phyloP scores from a whole-genome alignment of 2,797 vertebrate species.

The Aphelocoma californica region DNA sequence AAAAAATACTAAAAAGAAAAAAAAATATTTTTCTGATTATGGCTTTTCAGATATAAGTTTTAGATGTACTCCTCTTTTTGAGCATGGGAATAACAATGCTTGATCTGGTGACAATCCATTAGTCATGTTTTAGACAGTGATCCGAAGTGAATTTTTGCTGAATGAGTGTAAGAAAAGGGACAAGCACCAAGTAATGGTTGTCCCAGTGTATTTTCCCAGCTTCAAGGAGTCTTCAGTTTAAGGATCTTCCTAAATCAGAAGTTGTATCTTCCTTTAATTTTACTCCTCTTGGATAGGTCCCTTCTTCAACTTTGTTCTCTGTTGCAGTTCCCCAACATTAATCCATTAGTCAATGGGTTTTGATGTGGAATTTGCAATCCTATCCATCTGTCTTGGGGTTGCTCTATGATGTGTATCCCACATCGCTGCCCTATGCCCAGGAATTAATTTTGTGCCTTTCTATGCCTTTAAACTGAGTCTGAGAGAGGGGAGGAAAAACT shows the following conservation, averaged over 20 bases:
- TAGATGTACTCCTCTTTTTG: neutral
- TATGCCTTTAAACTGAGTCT: too few species aligned
- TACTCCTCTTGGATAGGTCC: neutral
- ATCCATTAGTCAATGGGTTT: neutral
- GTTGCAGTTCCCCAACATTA: neutral
- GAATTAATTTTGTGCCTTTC: too few species aligned
- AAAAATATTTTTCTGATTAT: neutral
- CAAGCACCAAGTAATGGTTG: neutral
- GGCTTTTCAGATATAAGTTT: neutral
- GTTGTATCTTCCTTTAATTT: neutral
- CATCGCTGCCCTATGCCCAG: too few species aligned
- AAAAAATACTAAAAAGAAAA: neutral
- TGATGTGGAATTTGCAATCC: neutral
- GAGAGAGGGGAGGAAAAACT: too few species aligned
- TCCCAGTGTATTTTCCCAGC: neutral
- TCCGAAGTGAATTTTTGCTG: neutral
- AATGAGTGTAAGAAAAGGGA: neutral
- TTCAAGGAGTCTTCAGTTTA: neutral
- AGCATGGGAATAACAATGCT: neutral
- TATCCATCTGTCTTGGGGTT: neutral
- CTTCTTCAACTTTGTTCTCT: neutral
- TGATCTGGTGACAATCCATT: neutral
- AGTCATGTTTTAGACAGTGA: neutral
- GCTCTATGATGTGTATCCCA: too few species aligned
- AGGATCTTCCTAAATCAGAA: neutral